phyloP scores from a whole-genome alignment of 2,888 invertebrate species.

The Bugula neritina region DNA sequence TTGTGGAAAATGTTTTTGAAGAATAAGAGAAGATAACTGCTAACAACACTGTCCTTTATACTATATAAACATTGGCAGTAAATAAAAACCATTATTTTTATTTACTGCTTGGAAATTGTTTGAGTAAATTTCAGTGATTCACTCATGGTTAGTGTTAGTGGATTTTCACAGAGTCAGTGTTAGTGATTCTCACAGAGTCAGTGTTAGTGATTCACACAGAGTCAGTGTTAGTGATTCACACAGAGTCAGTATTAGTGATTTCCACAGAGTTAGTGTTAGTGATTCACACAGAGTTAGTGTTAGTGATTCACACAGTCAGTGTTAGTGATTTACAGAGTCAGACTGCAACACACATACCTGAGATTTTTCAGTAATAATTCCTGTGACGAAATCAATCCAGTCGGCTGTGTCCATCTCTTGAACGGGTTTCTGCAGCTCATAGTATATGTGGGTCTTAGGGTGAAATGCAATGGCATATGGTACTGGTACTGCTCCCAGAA shows the following conservation, averaged over 20 bases:
- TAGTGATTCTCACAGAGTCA: no score
- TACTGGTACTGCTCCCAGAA: slow-evolving; percentile 67
- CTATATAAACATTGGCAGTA: no score
- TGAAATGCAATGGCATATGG: slow-evolving; percentile 21
- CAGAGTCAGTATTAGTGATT: background rate
- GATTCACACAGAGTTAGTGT: background rate
- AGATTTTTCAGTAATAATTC: slow-evolving; percentile 71
- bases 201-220: no score
- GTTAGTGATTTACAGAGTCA: background rate
- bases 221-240: background rate
- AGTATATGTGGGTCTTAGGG: background rate
- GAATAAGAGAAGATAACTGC: no score
- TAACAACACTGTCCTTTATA: no score
- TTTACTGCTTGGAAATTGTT: no score
- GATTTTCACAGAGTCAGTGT: no score
- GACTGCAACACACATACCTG: slow-evolving; percentile 58
- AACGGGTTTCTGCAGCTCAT: background rate
- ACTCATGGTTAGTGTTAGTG: no score
- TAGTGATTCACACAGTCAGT: background rate
- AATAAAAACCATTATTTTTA: no score
- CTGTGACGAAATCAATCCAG: slow-evolving; percentile 68
- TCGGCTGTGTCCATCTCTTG: slow-evolving; percentile 71
- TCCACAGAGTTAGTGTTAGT: background rate
- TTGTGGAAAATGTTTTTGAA: no score
- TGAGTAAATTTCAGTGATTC: no score